phyloP scores from a whole-genome alignment of 2,797 vertebrate species.

The Erpetoichthys calabaricus region DNA sequence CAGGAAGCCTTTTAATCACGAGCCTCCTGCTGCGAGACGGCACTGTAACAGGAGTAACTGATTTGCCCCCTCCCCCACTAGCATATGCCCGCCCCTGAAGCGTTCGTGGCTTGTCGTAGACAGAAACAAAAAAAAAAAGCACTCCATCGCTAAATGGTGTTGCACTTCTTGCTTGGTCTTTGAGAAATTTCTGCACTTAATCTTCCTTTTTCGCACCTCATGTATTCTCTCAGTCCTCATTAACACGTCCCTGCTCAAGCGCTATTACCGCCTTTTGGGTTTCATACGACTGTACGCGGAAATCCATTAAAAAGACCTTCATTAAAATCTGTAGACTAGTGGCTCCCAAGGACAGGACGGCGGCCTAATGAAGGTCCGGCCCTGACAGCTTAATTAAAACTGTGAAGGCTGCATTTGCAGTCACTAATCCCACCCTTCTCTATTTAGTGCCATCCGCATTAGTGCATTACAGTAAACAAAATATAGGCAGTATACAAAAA shows the following conservation, averaged over 20 bases:
- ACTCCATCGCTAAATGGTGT: not conserved
- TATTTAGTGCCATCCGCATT: too few species aligned
- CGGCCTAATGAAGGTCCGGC: conserved; percentile 2
- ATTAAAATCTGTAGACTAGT: conserved; percentile 8
- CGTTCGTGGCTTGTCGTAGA: too few species aligned
- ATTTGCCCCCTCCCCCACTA: too few species aligned
- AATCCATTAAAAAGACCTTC: conserved; percentile 10
- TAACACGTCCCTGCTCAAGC: conserved; percentile 3
- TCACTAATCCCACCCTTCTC: conserved; percentile 1
- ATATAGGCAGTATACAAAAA: too few species aligned
- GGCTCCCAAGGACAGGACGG: conserved; percentile 5
- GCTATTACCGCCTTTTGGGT: not conserved
- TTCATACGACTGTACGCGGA: not conserved
- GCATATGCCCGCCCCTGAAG: too few species aligned
- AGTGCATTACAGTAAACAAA: too few species aligned
- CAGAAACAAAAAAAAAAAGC: not conserved
- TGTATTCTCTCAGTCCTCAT: not conserved
- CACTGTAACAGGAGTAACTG: too few species aligned
- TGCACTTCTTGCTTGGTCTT: not conserved
- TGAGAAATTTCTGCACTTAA: not conserved
- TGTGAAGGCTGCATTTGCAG: not conserved
- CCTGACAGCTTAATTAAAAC: conserved; percentile 11
- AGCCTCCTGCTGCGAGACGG: too few species aligned
- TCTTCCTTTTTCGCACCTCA: conserved; percentile 1
- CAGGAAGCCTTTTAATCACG: too few species aligned